Evolutionary conservation across 2,888 invertebrate genomes (phyloP).

Genomic region (Xylocampa areola): DNA sequence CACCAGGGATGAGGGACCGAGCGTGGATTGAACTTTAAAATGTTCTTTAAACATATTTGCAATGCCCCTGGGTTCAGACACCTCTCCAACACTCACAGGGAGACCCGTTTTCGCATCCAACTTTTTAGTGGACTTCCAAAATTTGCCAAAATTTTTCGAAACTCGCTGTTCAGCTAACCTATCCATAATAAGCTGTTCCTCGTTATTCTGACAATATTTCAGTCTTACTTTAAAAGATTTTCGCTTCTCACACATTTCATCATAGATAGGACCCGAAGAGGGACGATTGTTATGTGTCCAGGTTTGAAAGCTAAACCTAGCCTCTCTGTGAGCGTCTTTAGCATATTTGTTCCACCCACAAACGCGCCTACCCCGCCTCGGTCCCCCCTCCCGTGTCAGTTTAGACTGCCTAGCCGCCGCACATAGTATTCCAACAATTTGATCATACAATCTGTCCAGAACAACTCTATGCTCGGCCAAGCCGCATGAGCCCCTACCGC

Average conservation of each 20-base stretch:
- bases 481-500: slow-evolving; percentile 2
- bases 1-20: slow-evolving; percentile 8
- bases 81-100: slow-evolving; percentile 5
- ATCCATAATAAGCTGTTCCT: slow-evolving; percentile 5
- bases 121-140: no score
- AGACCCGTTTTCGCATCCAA: slow-evolving; percentile 8
- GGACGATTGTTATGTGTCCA: slow-evolving; percentile 1
- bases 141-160: slow-evolving; percentile 11
- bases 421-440: slow-evolving; percentile 10
- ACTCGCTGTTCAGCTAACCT: slow-evolving; percentile 8
- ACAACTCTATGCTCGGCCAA: slow-evolving; percentile 10
- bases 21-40: slow-evolving; percentile 7
- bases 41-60: slow-evolving; percentile 15
- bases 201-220: slow-evolving; percentile 10
- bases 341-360: slow-evolving; percentile 5
- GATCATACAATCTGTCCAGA: slow-evolving; percentile 12
- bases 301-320: slow-evolving; percentile 2
- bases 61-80: neutral
- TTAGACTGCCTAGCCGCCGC: slow-evolving; percentile 7
- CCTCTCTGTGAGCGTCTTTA: neutral
- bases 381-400: neutral
- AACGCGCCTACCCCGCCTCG: neutral
- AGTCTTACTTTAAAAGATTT: slow-evolving; percentile 5
- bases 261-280: neutral
- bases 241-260: slow-evolving; percentile 4